These are phyloP conservation scores for Parambassis ranga DNA, from an alignment of 2,797 vertebrate species.

Conservation along the genomic window DNA sequence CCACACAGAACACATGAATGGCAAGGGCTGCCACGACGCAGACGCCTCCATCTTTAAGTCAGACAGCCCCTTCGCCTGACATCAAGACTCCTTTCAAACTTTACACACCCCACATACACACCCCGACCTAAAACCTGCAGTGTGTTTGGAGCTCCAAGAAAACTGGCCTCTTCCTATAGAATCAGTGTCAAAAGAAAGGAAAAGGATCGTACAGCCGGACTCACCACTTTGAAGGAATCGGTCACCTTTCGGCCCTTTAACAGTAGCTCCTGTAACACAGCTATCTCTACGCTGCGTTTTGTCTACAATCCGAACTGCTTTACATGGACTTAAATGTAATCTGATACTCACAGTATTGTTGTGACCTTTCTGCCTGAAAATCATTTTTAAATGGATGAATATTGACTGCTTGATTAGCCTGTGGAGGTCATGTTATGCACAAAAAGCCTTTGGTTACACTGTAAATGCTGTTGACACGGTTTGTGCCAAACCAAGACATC, in stretches of 20 bases:
- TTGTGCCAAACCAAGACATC: slow-evolving; percentile 61
- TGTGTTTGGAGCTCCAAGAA: slow-evolving; percentile 7
- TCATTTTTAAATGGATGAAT: slow-evolving; percentile 10
- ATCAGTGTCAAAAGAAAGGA: background rate
- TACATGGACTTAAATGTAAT: slow-evolving; percentile 20
- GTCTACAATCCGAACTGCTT: slow-evolving; percentile 50
- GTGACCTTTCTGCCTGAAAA: slow-evolving; percentile 9
- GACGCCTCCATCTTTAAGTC: slow-evolving; percentile 81
- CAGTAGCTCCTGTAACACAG: slow-evolving; percentile 52
- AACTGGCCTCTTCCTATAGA: background rate
- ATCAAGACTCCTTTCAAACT: background rate
- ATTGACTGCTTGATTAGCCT: slow-evolving; percentile 13
- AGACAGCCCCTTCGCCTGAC: slow-evolving; percentile 87
- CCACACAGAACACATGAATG: slow-evolving; percentile 87
- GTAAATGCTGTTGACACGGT: slow-evolving; percentile 44
- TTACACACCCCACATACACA: background rate
- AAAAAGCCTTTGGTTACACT: slow-evolving; percentile 54
- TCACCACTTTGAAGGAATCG: slow-evolving; percentile 57
- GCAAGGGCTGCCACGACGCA: slow-evolving; percentile 85
- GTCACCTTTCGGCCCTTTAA: slow-evolving; percentile 74
- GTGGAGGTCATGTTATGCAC: slow-evolving; percentile 26
- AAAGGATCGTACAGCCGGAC: background rate
- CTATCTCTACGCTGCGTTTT: slow-evolving; percentile 62
- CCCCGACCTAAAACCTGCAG: slow-evolving; percentile 5
- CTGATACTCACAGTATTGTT: slow-evolving; percentile 9